Conservation (phyloP, 2,888 invertebrate genomes). For the Oegoconia quadripuncta region DNA sequence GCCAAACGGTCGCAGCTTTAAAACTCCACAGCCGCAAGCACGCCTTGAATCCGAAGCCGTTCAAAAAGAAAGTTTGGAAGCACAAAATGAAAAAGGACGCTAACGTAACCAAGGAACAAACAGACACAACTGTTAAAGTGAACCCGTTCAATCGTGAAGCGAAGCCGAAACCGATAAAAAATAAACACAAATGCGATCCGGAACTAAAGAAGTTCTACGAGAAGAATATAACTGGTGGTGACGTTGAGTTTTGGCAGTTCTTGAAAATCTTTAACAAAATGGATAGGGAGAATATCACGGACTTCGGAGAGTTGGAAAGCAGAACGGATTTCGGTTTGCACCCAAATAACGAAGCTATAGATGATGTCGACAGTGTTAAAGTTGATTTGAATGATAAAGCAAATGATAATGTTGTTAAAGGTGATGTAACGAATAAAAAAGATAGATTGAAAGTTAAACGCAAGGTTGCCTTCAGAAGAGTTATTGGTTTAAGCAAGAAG, state of each 20-base stretch:
- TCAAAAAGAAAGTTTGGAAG: conserved; percentile 49
- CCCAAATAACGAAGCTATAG: neutral
- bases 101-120: conserved; percentile 9
- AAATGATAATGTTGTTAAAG: conserved; percentile 1
- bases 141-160: conserved; percentile 31
- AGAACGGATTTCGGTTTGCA: conserved; percentile 52
- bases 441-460: neutral
- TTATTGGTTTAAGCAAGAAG: conserved; percentile 36
- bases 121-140: neutral
- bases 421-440: neutral
- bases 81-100: conserved; percentile 32
- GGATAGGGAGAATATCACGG: conserved; percentile 47
- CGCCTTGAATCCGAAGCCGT: conserved; percentile 48
- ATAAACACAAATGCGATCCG: conserved; percentile 58
- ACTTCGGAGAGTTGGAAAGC: conserved; percentile 48
- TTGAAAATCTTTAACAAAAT: conserved; percentile 63
- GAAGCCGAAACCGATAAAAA: conserved; percentile 47
- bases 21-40: conserved; percentile 53
- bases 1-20: conserved; percentile 46
- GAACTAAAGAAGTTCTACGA: conserved; percentile 54
- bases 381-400: conserved; percentile 3
- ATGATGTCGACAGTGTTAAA: neutral
- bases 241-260: conserved; percentile 68
- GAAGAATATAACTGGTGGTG: conserved; percentile 52
- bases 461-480: conserved; percentile 19